Base-by-base conservation (phyloP, 2,888 invertebrate species). In the Agrenia bidenticulata region DNA sequence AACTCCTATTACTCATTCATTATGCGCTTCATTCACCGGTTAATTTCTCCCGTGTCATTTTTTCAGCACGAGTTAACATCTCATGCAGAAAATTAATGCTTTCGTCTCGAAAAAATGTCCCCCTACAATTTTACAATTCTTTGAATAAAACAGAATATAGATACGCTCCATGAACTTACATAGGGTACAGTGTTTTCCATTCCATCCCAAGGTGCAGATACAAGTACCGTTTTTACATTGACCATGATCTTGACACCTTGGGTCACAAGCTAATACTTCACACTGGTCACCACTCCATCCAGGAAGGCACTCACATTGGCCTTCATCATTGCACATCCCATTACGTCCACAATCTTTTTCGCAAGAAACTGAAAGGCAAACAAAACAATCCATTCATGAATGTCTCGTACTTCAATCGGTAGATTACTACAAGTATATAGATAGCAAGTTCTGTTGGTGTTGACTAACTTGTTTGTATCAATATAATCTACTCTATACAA, bases 161-260 rank as follows among this genome's bases (percentile, higher is more conserved):
- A 32, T 32, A 32, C 5, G 32, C 5, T 4, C 4, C 32, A 11
- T 7, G 32, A 11, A 26, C 69, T 90, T 85, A 98, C 97, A 92
- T 78, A 97, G 82, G 66, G 95, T 95, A 83, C 99, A 99, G 80
- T 97, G 95, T 77, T 89, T 87, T 73, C 99, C 99, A 80, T 98
- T 98, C 97, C 97, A 99, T 72, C 98, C 98, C 80, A 93, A 91
- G 61, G 92, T 90, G 81, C 99, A 99, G 62, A 94, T 90, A 81
- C 99, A 99, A 57, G 94, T 95, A 67, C 98, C 98, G 81, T 98
- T 97, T 80, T 91, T 89, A 83, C 99, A 99, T 79, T 92, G 92
- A 21, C 99, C 99, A 79, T 98, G 95, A 77, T 92, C 91, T 61
- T 90, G 89, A 81, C 99, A 99, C 69, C 94, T 86, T 69, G 85